Evolutionary conservation across 2,888 invertebrate genomes (phyloP), one percentile per base, ranked within the genome.

Genomic region (Coenonympha arcania): DNA sequence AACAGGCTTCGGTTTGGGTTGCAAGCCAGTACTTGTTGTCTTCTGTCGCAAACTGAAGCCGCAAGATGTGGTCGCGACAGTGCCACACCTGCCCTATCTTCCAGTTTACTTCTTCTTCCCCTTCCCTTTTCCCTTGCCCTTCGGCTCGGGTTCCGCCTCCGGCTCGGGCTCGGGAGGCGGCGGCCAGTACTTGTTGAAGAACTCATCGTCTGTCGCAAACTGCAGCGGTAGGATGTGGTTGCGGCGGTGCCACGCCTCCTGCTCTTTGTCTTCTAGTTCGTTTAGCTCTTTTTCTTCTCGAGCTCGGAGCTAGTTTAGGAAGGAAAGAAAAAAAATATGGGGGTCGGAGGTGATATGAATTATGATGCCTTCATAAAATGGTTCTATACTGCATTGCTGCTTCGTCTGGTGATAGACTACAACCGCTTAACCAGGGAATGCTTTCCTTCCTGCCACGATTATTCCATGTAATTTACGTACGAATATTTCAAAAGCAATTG

Each of bases 121-220:
- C 48, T 69, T 60, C 15, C 48, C 54, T 9, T 60, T 62, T 1
- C 48, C 67, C 6, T 59, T 62, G 0, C 48, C 68, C 6, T 58
- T 49, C 0, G 62, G 65, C 0, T 65, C 59, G 6, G 62, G 61
- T 28, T 56, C 69, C 0, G 69, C 62, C 3, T 66, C 71, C 0
- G 70, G 71, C 15, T 63, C 64, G 0, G 71, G 68, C 9, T 71
- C 71, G 0, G 75, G 71, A 0, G 74, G 63, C 2, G 80, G 76
- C 0, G 83, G 82, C 84, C 84, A 85, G 66, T 83, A 84, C 54
- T 71, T 72, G 55, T 79, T 59, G 54, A 77, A 76, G 51, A 83
- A 64, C 4, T 71, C 69, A 0, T 79, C 75, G 0, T 61, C 63
- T 0, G 68, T 68, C 0, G 83, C 80, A 2, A 70, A 62, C 1